Evolutionary conservation across 2,113 vertebrate genomes (phyloP).

Genomic region (Lanius ludovicianus): DNA sequence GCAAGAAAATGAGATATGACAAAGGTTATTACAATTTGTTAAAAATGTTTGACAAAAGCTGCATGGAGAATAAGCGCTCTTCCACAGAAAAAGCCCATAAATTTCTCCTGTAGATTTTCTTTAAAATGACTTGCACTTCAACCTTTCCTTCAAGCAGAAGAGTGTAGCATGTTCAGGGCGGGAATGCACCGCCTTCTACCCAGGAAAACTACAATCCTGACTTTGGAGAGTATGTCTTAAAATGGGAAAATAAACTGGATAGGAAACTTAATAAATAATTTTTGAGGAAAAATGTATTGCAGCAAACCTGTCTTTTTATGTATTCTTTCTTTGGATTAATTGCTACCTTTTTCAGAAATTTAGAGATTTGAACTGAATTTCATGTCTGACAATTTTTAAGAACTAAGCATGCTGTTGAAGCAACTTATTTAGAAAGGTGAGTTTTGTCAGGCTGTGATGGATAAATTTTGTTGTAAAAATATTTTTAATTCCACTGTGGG

Average conservation of each 20-base stretch:
- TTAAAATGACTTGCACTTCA: constrained; percentile 49
- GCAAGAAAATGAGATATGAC: constrained; percentile 67
- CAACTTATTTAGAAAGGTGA: not conserved
- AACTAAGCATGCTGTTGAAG: not conserved
- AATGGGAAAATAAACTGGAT: not conserved
- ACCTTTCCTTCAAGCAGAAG: constrained; percentile 18
- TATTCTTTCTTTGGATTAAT: not conserved
- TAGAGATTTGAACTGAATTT: not conserved
- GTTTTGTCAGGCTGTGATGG: not conserved
- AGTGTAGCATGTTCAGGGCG: not conserved
- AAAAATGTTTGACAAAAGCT: constrained; percentile 73
- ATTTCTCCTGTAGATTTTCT: constrained; percentile 54
- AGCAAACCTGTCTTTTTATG: not conserved
- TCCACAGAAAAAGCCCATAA: constrained; percentile 60
- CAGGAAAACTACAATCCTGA: not conserved
- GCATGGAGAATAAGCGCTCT: constrained; percentile 55
- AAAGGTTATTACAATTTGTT: constrained; percentile 72
- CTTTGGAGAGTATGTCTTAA: not conserved
- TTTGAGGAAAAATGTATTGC: not conserved
- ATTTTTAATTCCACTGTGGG: not conserved
- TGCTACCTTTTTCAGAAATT: not conserved
- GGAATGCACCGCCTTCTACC: not conserved
- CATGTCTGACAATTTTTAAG: not conserved
- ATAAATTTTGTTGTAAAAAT: not conserved
- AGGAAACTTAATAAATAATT: not conserved